Base-by-base conservation (phyloP, 1,140 invertebrate genomes). In the Bombus confusus region DNA sequence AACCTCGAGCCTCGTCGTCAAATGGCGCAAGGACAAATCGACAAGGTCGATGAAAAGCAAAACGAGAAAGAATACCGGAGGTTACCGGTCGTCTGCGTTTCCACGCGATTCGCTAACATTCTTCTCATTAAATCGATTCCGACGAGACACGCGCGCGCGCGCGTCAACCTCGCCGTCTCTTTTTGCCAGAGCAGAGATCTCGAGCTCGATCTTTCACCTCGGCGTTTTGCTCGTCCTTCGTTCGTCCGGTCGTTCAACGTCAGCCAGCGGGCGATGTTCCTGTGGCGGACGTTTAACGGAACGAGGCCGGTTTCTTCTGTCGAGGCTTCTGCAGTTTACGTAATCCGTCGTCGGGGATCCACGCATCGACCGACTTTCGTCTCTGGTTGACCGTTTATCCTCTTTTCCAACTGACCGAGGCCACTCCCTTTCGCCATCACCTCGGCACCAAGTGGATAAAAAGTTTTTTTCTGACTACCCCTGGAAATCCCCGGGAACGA, bases 101-200 rank as follows among this genome's bases (percentile, higher is more conserved):
- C 64, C 59, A 59, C 75, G 66, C 77, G 69, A 47, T 78, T 64
- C 64, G 75, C 80, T 41, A 85, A 84, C 81, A 87, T 87, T 89
- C 87, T 76, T 87, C 86, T 89, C 78, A 80, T 90, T 87, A 85
- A 90, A 90, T 89, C 85, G 87, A 87, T 84, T 69, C 43, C 43
- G 78, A 72, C 73, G 85, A 75, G 80, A 90, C 78, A 81, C 81
- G 80, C 59, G 78, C 59, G 15, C 59, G 15, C 75, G 3, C 22
- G 28, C 12, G 59, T 62, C 59, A 62, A 12, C 4, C 10, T n/a
- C 59, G 59, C 9, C 22, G 18, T 39, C 39, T 18, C 59, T 47
- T 79, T 64, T 41, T 52, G 18, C 34, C 59, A 13, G 59, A 62
- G 28, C 0, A 62, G 28, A 12, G 28, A 62, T n/a, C 28, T 62